Evolutionary conservation across 2,888 invertebrate genomes (phyloP).

Genomic region (Acanthosepion lycidas): DNA sequence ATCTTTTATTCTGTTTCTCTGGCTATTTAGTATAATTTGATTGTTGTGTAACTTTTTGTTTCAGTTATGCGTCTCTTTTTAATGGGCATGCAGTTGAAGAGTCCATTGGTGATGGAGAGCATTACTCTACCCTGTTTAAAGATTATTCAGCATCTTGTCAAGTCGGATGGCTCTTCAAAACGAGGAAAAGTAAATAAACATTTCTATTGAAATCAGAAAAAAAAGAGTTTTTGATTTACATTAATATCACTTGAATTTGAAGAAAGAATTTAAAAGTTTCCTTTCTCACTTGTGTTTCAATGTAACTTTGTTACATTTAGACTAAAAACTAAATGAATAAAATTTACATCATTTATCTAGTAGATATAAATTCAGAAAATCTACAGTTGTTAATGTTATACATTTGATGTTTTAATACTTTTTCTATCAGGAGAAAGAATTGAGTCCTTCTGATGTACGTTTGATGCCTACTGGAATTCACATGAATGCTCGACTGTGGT

Average conservation of each 20-base stretch:
- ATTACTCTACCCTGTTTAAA: slow-evolving; percentile 94
- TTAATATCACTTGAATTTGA: neutral
- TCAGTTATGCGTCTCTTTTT: slow-evolving; percentile 88
- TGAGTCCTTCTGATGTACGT: slow-evolving; percentile 49
- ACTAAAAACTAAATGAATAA: no score
- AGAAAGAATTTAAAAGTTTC: neutral
- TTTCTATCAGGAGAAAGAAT: slow-evolving; percentile 50
- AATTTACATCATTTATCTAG: no score
- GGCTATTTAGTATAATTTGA: neutral
- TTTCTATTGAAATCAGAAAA: neutral
- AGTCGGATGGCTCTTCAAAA: slow-evolving; percentile 67
- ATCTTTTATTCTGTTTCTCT: neutral
- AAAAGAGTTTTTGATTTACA: no score
- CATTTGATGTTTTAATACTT: neutral
- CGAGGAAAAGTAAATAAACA: slow-evolving; percentile 56
- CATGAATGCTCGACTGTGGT: slow-evolving; percentile 84
- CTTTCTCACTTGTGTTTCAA: no score
- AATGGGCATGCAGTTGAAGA: slow-evolving; percentile 79
- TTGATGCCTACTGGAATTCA: slow-evolving; percentile 77
- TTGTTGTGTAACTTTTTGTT: neutral
- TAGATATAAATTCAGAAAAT: no score
- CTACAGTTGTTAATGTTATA: no score
- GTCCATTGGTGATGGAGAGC: slow-evolving; percentile 90
- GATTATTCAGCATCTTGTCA: slow-evolving; percentile 82
- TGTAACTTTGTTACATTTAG: no score